A percentile compares a stretch with the other conserved stretches of the same genome.
phyloP scores from a whole-genome alignment of 2,888 invertebrate genomes.

The Tanaodytes sp. region DNA sequence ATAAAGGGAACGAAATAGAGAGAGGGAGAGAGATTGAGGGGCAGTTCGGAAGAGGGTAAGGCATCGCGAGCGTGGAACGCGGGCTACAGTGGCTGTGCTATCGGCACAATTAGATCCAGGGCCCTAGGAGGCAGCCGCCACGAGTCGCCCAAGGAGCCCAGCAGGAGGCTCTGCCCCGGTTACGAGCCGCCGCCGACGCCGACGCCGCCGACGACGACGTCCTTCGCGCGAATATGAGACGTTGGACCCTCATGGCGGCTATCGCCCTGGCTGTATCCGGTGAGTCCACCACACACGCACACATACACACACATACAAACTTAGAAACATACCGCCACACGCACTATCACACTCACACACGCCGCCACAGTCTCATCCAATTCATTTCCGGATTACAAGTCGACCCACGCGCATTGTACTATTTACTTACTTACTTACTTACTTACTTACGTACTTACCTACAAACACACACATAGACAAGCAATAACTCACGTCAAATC shows the following conservation, averaged over 20 bases:
- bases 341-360: neutral
- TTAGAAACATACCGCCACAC: constrained; percentile 1
- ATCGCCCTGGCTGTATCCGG: constrained; percentile 72
- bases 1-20: too few relatives aligned
- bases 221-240: constrained; percentile 67
- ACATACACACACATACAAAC: constrained; percentile 15
- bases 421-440: too few relatives aligned
- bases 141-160: neutral
- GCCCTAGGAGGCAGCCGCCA: neutral
- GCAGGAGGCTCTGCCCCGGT: constrained; percentile 10
- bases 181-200: constrained; percentile 27
- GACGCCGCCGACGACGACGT: constrained; percentile 32
- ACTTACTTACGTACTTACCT: too few relatives aligned
- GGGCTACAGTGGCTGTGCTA: constrained; percentile 11
- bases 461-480: too few relatives aligned
- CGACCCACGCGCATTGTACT: too few relatives aligned
- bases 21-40: too few relatives aligned
- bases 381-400: too few relatives aligned
- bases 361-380: too few relatives aligned
- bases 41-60: constrained; percentile 7
- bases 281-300: constrained; percentile 59
- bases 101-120: neutral
- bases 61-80: neutral
- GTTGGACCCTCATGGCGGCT: constrained; percentile 71
- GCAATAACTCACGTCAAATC: too few relatives aligned